phyloP scores from a whole-genome alignment of 2,888 invertebrate species.

The Syritta pipiens region DNA sequence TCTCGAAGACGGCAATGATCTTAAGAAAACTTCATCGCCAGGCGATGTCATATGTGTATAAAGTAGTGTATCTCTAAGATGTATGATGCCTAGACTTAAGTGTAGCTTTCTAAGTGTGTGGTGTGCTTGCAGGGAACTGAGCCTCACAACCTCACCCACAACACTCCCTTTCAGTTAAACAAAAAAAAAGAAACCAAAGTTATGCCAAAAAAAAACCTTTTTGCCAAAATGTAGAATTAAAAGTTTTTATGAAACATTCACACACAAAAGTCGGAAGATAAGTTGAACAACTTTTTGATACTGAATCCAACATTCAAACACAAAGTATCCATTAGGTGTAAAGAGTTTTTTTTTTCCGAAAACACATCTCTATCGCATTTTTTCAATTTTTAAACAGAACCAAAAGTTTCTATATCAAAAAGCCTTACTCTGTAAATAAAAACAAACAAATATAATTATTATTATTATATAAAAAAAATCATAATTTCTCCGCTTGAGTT shows the following conservation, averaged over 20 bases:
- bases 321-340: constrained; percentile 17
- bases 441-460: too few relatives aligned
- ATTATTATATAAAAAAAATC: neutral
- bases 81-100: constrained; percentile 21
- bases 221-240: neutral
- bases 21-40: constrained; percentile 76
- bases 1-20: constrained; percentile 70
- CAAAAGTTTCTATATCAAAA: constrained; percentile 68
- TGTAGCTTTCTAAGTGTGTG: constrained; percentile 8
- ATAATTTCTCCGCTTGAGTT: constrained; percentile 37
- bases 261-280: constrained; percentile 7
- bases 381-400: constrained; percentile 54
- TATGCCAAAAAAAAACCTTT: neutral
- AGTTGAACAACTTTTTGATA: constrained; percentile 53
- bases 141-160: neutral
- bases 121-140: neutral
- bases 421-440: constrained; percentile 66
- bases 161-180: neutral
- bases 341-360: neutral
- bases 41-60: constrained; percentile 79
- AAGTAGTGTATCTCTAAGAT: constrained; percentile 50
- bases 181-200: neutral
- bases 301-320: constrained; percentile 18
- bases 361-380: constrained; percentile 17
- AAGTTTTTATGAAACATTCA: constrained; percentile 10